A percentile compares a stretch with the other conserved stretches of the same genome.
Conservation (phyloP, 2,888 invertebrate species). For the Spialia ferax region DNA sequence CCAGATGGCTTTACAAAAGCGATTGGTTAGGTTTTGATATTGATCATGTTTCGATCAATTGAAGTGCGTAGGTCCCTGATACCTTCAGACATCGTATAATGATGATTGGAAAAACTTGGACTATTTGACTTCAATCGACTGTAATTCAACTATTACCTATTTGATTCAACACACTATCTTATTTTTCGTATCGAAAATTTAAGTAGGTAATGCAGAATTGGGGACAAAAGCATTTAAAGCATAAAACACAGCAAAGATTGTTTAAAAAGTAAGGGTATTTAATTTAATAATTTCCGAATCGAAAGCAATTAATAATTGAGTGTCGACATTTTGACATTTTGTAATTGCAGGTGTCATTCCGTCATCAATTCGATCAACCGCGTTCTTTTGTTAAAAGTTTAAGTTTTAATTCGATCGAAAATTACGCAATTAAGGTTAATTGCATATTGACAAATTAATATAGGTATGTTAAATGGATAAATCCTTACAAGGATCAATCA, state of each 20-base stretch:
- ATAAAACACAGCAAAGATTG: not conserved
- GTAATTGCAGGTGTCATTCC: constrained; percentile 25
- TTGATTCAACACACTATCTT: too few species aligned
- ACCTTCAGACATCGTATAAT: too few species aligned
- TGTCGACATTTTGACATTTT: constrained; percentile 27
- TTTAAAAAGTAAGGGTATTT: constrained; percentile 2
- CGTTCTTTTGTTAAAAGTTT: constrained; percentile 15
- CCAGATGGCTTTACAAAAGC: constrained; percentile 20
- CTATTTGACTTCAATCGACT: too few species aligned
- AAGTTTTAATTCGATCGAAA: constrained; percentile 5
- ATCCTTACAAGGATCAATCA: constrained; percentile 8
- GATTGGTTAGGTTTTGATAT: not conserved
- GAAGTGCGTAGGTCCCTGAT: not conserved
- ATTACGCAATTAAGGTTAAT: constrained; percentile 18
- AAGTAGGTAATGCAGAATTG: not conserved
- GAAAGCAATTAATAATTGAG: constrained; percentile 19
- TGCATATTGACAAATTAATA: constrained; percentile 15
- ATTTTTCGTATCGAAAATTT: too few species aligned
- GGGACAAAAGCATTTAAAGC: not conserved
- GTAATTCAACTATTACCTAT: too few species aligned
- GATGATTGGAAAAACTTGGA: too few species aligned
- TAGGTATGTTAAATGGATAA: constrained; percentile 10
- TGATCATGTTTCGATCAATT: not conserved
- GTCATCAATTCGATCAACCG: constrained; percentile 6
- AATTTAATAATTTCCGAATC: constrained; percentile 1